phyloP scores from a whole-genome alignment of 2,888 invertebrate genomes.

The Diachrysia chrysitis region DNA sequence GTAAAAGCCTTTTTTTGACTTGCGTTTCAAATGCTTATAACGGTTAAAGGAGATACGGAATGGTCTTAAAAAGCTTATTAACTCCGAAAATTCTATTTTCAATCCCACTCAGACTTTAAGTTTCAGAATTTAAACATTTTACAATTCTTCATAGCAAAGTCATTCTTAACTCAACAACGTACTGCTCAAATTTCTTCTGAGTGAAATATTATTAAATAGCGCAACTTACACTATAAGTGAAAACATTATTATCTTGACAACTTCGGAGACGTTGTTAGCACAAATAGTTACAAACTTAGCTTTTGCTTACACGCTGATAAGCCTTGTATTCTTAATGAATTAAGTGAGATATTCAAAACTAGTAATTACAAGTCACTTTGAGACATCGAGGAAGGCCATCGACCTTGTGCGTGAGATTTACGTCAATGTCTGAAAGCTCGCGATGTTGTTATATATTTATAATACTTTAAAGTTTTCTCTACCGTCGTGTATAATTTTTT shows the following conservation, averaged over 20 bases:
- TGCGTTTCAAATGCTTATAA: too few species aligned
- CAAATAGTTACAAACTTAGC: neutral
- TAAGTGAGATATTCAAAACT: conserved; percentile 1
- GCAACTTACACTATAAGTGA: neutral
- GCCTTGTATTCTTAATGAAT: neutral
- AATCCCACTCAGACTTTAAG: neutral
- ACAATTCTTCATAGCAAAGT: too few species aligned
- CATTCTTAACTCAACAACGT: too few species aligned
- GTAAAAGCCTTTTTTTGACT: too few species aligned
- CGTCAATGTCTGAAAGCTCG: neutral
- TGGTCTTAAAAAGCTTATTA: too few species aligned
- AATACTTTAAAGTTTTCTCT: neutral
- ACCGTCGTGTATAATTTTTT: neutral
- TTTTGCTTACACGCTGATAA: conserved; percentile 1
- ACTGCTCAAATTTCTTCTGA: too few species aligned
- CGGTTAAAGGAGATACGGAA: too few species aligned
- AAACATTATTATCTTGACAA: neutral
- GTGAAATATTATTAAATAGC: neutral
- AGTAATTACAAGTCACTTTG: conserved; percentile 1
- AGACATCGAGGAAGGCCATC: conserved; percentile 1
- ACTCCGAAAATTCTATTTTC: neutral
- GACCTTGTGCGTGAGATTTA: neutral
- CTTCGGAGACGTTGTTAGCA: neutral
- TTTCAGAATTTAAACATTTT: neutral
- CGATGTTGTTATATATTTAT: neutral